phyloP scores from a whole-genome alignment of 2,888 invertebrate genomes.

The Brenthis daphne region DNA sequence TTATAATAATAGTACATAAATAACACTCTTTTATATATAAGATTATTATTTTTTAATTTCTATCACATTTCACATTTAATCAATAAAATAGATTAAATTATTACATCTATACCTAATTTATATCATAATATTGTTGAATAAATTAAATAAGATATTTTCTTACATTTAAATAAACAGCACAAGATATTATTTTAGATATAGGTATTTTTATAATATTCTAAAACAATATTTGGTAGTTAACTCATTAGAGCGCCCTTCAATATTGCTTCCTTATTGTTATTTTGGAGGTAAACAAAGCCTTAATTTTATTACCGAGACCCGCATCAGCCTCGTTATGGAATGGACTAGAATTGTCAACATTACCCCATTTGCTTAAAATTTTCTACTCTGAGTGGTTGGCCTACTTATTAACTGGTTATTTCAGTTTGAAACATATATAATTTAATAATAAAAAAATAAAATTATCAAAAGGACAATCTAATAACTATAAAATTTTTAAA shows the following conservation, averaged over 20 bases:
- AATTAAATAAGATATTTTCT: too few species aligned
- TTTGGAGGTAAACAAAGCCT: constrained; percentile 59
- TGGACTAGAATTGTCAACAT: constrained; percentile 36
- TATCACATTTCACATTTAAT: too few species aligned
- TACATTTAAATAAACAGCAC: too few species aligned
- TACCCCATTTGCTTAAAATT: constrained; percentile 31
- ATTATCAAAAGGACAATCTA: neutral
- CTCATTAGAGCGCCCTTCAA: constrained; percentile 29
- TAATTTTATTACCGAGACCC: constrained; percentile 64
- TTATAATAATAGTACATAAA: too few species aligned
- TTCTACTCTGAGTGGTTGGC: constrained; percentile 23
- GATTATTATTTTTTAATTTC: too few species aligned
- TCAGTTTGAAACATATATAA: neutral
- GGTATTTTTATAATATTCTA: too few species aligned
- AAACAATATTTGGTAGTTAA: constrained; percentile 16
- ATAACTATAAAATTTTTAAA: neutral
- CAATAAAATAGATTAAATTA: too few species aligned
- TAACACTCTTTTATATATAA: too few species aligned
- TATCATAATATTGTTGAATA: too few species aligned
- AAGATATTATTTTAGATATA: too few species aligned
- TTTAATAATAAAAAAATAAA: neutral
- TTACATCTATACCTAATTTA: too few species aligned
- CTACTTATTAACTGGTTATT: constrained; percentile 20
- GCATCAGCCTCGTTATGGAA: constrained; percentile 47
- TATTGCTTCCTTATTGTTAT: constrained; percentile 54